Base-by-base conservation (phyloP, 2,797 vertebrate species). In the Pseudochromis fuscus region DNA sequence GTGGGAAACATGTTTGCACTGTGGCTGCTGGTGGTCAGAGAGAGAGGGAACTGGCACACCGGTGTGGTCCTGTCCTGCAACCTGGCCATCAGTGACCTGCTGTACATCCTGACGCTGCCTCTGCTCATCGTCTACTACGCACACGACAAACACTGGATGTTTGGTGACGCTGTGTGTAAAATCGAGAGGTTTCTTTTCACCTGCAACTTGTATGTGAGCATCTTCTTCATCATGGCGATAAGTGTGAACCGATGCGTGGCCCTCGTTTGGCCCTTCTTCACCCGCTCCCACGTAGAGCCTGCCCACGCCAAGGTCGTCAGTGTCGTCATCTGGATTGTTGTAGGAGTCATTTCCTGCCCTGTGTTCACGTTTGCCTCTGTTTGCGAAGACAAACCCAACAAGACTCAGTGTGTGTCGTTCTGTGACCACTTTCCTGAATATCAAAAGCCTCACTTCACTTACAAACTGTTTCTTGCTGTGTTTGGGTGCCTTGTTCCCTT, bases 161-260 rank as follows among this genome's bases (percentile, higher is more conserved):
- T 95, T 0, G 89, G 94, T 0, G 0, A 5, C 0, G 4, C 23
- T 0, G 5, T 76, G 1, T 98, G 96, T 68, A 94, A 88, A 76
- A 75, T 94, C 0, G 95, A 97, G 50, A 92, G 89, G 16, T 97
- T 96, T 62, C 84, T 96, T 6, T 97, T 95, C 83, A 91, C 75
- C 72, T 94, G 89, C 81, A 96, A 96, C 92, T 75, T 96, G 11
- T 96, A 96, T 0, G 91, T 87, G 1, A 92, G 95, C 69, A 88
- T 94, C 59, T 87, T 95, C 72, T 94, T 97, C 75, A 83, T 96
- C 84, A 93, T 95, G 83, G 94, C 91, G 28, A 96, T 97, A 86
- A 95, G 95, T 35, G 87, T 96, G 13, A 94, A 95, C 86, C 88
- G 95, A 19, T 96, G 94, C 3, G 33, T 97, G 31, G 95, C 89